Conservation (phyloP, 2,797 vertebrate species). For the Pygocentrus nattereri region DNA sequence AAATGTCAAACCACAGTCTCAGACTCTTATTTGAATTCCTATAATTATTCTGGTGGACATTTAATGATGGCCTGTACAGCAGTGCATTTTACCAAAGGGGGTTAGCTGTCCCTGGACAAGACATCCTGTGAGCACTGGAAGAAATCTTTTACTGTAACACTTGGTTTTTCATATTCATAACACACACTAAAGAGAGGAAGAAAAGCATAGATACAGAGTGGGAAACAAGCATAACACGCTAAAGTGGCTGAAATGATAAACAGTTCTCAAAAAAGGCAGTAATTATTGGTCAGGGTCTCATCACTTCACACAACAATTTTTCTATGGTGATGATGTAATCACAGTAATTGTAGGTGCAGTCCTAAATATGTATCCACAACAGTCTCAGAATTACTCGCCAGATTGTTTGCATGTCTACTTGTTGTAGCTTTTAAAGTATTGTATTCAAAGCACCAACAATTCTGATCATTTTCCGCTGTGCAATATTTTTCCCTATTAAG, state of each 20-base stretch:
- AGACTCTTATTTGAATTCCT: constrained; percentile 65
- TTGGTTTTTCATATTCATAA: not conserved
- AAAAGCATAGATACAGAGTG: not conserved
- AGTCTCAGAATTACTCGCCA: not conserved
- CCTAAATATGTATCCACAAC: not conserved
- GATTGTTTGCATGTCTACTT: no score
- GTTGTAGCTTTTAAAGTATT: no score
- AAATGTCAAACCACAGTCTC: constrained; percentile 70
- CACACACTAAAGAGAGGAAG: not conserved
- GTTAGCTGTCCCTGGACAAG: constrained; percentile 45
- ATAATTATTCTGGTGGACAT: constrained; percentile 71
- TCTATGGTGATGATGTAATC: not conserved
- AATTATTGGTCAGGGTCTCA: not conserved
- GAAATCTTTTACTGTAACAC: not conserved
- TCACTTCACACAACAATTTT: not conserved
- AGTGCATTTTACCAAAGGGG: constrained; percentile 44
- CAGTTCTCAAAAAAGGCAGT: not conserved
- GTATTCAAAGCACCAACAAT: no score
- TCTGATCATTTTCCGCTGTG: no score
- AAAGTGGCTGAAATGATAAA: not conserved
- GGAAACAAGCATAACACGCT: not conserved
- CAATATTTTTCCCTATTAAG: no score
- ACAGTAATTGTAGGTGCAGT: not conserved
- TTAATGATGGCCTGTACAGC: constrained; percentile 67
- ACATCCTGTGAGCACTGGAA: constrained; percentile 12